Base-by-base conservation (phyloP, 1,140 invertebrate genomes). In the Lanistes nyassanus region DNA sequence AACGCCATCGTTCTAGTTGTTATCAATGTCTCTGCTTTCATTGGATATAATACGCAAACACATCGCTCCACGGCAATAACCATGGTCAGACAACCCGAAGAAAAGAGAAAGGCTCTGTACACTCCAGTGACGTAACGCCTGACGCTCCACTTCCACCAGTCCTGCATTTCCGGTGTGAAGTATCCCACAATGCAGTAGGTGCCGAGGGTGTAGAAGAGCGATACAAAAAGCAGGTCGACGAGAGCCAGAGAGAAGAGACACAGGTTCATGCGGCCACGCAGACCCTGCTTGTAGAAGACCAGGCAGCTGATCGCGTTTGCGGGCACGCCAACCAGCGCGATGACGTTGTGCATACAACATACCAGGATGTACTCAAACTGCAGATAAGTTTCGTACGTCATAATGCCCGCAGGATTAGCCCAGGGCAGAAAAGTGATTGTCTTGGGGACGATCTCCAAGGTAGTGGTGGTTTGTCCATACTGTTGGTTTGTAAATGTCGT, bases 61-160 rank as follows among this genome's bases (percentile, higher is more conserved):
- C 66, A 68, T 9, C 66, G 66, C 4, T 68, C 66, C 39, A 68
- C 66, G 11, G 66, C 47, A 19, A 68, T 68, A 29, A 68, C 26
- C 66, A 68, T 68, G n/a, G 42, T 51, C 66, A 68, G 66, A 31
- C 66, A 68, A 9, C 66, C 66, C 19, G 66, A 68, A 13, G 42
- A 68, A 5, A 68, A 51, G 21, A 51, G 42, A 21, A 68, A 68
- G 13, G 39, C 66, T 3, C 42, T 37, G 66, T 68, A 42, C 13
- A 68, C 9, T 7, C 66, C 66, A 16, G 23, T 53, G 29, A 68
- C 29, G 42, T 68, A 51, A 23, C 39, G 31, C 16, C 66, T 42
- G 9, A 68, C 42, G 1, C 39, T 51, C 66, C 66, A 68, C 66
- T 68, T 68, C 66, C 66, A 68, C 66, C 66, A 68, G 62, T 26